Evolutionary conservation across 2,888 invertebrate species (phyloP), one percentile per base, ranked within the genome.

Genomic region (Watsonalla binaria): DNA sequence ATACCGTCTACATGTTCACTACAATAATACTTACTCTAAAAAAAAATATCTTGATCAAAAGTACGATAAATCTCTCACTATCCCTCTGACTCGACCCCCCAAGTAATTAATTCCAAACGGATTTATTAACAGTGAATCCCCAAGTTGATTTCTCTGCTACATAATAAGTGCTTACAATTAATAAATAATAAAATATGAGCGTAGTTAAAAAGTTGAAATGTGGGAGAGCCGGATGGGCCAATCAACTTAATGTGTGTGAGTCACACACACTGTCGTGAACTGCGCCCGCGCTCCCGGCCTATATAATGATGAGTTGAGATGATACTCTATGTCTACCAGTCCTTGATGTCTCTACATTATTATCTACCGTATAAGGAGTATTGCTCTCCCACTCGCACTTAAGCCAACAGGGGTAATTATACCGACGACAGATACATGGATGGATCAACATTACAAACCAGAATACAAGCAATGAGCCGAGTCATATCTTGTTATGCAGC

Each of bases 181-280:
- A 47, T 24, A 15, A 24, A 70, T 70, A 73, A 62, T 60, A 67
- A 66, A 65, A 68, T 52, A 61, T 51, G 63, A 64, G 68, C 68
- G 68, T 77, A 77, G 77, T 79, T 72, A 76, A 76, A 79, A 76
- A 80, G 80, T 84, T 83, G 74, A 80, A 75, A 82, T 72, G 82
- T 82, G 74, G 78, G 78, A 78, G 79, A 77, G 76, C 85, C 85
- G 89, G 90, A 90, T 88, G 86, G 78, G 71, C 82, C 87, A 89
- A 89, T 90, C 86, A 85, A 74, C 76, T 71, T 71, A 63, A 73
- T 70, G 75, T 87, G 87, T 87, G 79, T 88, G 86, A 89, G 42
- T 42, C 76, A 74, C 80, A 68, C 78, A 73, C 65, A 68, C 73
- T 66, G 65, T 63, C 63, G 69, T 72, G 72, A 74, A 71, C 66